A percentile compares a stretch with the other conserved stretches of the same genome.
Conservation (phyloP, 2,113 vertebrate genomes). For the Heptranchias perlo region DNA sequence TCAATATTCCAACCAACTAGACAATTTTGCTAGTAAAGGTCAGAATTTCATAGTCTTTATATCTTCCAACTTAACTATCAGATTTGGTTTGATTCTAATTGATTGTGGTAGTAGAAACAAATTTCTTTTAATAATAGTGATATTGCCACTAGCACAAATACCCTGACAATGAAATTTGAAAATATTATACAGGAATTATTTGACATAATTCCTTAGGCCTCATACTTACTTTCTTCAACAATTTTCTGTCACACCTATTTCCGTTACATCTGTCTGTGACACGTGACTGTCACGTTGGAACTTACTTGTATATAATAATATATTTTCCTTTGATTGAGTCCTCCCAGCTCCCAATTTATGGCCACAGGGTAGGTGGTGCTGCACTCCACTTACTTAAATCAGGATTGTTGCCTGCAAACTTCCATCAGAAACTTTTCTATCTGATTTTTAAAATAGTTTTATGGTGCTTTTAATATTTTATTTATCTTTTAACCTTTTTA, state of each 20-base stretch:
- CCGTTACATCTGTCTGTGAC: neutral
- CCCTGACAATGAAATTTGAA: neutral
- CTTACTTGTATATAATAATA: neutral
- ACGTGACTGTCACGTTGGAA: neutral
- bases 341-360: neutral
- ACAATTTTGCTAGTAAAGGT: neutral
- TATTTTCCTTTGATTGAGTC: neutral
- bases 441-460: neutral
- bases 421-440: neutral
- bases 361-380: neutral
- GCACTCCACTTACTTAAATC: neutral
- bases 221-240: neutral
- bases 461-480: neutral
- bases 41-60: neutral
- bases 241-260: neutral
- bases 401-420: neutral
- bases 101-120: neutral
- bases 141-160: neutral
- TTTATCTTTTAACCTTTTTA: neutral
- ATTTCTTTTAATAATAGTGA: neutral
- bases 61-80: neutral
- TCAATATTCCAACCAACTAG: neutral
- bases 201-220: neutral
- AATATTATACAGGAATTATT: neutral
- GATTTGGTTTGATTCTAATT: neutral